Conservation (phyloP, 2,113 vertebrate genomes). For the Montifringilla adamsi region DNA sequence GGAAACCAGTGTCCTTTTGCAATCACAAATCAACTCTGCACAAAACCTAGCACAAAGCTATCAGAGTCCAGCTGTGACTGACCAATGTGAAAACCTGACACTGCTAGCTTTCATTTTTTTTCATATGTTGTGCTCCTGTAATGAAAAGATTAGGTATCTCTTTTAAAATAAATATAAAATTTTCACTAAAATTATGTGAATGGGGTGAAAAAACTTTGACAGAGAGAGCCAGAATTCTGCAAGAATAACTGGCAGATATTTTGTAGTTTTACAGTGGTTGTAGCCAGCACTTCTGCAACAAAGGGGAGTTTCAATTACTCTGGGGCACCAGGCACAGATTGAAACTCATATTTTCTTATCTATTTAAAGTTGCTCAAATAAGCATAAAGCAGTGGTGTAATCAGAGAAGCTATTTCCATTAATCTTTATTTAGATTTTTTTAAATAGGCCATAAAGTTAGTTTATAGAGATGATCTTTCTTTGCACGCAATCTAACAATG, state of each 20-base stretch:
- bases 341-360: constrained; percentile 63
- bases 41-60: neutral
- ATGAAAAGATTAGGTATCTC: neutral
- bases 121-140: neutral
- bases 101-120: neutral
- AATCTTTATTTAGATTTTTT: constrained; percentile 41
- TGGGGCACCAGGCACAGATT: constrained; percentile 61
- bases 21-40: neutral
- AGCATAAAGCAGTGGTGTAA: constrained; percentile 57
- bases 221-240: constrained; percentile 8
- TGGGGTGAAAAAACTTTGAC: constrained; percentile 10
- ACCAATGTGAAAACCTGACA: neutral
- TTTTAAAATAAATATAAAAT: neutral
- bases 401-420: constrained; percentile 54
- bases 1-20: neutral
- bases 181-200: neutral
- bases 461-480: constrained; percentile 5
- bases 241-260: neutral
- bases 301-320: constrained; percentile 61
- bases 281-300: constrained; percentile 46
- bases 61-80: neutral
- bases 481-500: neutral
- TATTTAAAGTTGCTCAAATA: constrained; percentile 62
- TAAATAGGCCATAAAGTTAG: neutral
- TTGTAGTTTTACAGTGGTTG: constrained; percentile 9